Base-by-base conservation (phyloP, 2,113 vertebrate species). In the Hippoglossus stenolepis region DNA sequence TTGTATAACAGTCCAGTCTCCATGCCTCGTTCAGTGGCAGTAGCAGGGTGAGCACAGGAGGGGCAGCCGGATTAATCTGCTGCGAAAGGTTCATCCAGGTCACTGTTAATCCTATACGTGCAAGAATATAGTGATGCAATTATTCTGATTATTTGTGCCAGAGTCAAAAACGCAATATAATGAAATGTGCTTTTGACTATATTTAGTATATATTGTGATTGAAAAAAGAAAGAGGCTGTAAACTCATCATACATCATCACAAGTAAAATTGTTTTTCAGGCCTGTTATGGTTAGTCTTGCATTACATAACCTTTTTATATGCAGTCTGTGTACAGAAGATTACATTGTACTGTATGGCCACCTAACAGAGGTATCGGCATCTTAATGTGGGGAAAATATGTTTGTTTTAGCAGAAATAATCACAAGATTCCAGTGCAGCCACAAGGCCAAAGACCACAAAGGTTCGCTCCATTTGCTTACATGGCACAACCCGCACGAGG, bases 41-140 rank as follows among this genome's bases (percentile, higher is more conserved):
- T 28, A 61, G 17, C 13, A 45, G 11, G 66, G n/a, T 70, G 72
- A 72, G 24, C 17, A 65, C 68, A 23, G 6, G 53, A 59, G 17
- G 49, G n/a, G 45, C 54, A 53, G 35, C 62, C 21, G 8, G 20
- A 73, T 78, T 79, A 82, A 62, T 74, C 78, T 60, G 72, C 70
- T 65, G 67, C 10, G 2, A 35, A 56, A 72, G n/a, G 60, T 82
- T 82, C 69, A 83, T 59, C 62, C 21, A 45, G 63, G 14, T 53
- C 67, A 49, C 24, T 24, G 51, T n/a, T 54, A 54, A 54, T 54
- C 13, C 51, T n/a, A 54, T n/a, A n/a, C 20, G 5, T 54, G 51
- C 51, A 54, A 21, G 51, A 21, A 20, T 53, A 53, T 53, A n/a
- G 1, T 53, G 51, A 54, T 18, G 45, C 45, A 17, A 15, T 49